phyloP scores from a whole-genome alignment of 2,888 invertebrate genomes.

The Rhamnusium bicolor region DNA sequence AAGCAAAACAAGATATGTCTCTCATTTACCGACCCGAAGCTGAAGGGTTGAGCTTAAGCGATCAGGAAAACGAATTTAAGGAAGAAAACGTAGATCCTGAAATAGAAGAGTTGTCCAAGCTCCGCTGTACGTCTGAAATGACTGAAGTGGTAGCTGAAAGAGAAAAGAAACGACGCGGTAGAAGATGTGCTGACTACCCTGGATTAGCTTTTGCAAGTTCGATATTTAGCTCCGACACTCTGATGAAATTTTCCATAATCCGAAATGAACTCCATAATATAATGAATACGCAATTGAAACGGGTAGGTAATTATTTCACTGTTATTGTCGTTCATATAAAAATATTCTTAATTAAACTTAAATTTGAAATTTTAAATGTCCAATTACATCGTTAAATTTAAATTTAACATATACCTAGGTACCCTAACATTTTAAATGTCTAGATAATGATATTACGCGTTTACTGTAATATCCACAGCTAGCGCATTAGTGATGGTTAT shows the following conservation, averaged over 20 bases:
- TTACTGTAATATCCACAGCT: not conserved
- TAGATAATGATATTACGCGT: not conserved
- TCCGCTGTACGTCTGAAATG: conserved; percentile 91
- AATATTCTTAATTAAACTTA: not conserved
- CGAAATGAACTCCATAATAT: conserved; percentile 98
- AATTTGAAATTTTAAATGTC: no score
- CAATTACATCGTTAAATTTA: no score
- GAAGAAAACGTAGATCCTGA: conserved; percentile 80
- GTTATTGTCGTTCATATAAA: not conserved
- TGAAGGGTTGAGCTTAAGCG: conserved; percentile 71
- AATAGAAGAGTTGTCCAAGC: conserved; percentile 85
- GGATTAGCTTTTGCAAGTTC: conserved; percentile 93
- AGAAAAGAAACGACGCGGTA: conserved; percentile 81
- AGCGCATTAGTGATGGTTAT: conserved; percentile 6
- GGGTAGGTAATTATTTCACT: conserved; percentile 80
- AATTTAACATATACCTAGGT: no score
- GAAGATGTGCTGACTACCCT: conserved; percentile 92
- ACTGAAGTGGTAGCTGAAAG: conserved; percentile 91
- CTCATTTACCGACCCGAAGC: conserved; percentile 68
- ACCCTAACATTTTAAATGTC: not conserved
- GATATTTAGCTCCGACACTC: conserved; percentile 95
- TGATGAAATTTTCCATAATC: conserved; percentile 98
- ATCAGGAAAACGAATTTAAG: conserved; percentile 68
- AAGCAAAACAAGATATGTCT: conserved; percentile 60
- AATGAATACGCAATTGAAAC: conserved; percentile 95